Evolutionary conservation across 2,113 vertebrate genomes (phyloP), one percentile per base, ranked within the genome.

Genomic region (Hyaena hyaena): DNA sequence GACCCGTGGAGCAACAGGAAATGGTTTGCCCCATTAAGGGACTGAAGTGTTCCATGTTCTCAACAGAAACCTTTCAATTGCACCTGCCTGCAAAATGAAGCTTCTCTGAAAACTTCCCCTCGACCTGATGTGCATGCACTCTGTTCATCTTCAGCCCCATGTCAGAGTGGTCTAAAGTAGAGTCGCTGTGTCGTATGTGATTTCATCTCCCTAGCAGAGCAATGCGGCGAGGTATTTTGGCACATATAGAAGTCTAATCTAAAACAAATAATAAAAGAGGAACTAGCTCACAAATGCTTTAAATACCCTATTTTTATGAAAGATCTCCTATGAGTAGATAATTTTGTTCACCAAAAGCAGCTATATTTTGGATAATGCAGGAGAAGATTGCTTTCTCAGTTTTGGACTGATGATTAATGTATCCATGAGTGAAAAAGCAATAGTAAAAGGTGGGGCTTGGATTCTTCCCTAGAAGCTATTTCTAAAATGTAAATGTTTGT

Each of bases 401-500:
- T 95, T 93, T 79, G 58, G 11, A 33, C 86, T 84, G 50, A 89
- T 97, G 88, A 97, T 96, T 95, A 96, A 97, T 97, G 35, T 96
- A 55, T 95, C 95, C 91, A 31, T 39, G 73, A 82, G 74, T 85
- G 15, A 80, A 94, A 93, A 97, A 84, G 48, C 91, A 97, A 81
- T 91, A 95, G 97, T 88, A 92, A 96, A 93, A 95, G 95, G 82
- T 53, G 19, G 63, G 15, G 58, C 43, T 82, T 77, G 28, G 31
- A 66, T 93, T 76, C 74, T 94, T 80, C 76, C 92, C 89, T 84
- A 21, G 53, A 88, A 97, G 92, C 53, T 91, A 33, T 94, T 91
- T 97, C 53, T 85, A 94, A 97, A 97, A 93, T 94, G 88, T 95
- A 96, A 95, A 97, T 90, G 71, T 92, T 93, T 97, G 76, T 95